These are phyloP conservation scores for Xestia sexstrigata DNA, from an alignment of 2,888 invertebrate genomes.

Conservation along the genomic window DNA sequence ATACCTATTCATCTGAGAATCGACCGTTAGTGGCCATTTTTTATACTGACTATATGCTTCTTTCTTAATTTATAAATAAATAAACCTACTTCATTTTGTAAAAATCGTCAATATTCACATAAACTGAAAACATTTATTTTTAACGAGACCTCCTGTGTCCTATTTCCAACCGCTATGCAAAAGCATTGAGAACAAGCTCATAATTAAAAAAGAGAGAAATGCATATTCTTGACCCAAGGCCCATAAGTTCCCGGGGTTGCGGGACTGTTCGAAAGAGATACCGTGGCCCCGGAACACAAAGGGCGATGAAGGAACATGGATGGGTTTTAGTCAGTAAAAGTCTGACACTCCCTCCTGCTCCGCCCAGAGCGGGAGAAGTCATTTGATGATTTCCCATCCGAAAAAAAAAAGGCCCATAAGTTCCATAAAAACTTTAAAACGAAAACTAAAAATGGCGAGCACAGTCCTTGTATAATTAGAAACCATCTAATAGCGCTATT, in stretches of 20 bases:
- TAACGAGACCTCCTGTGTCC: not conserved
- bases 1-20: not conserved
- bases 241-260: conserved; percentile 41
- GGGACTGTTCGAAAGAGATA: too few relatives aligned
- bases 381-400: too few relatives aligned
- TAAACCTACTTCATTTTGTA: not conserved
- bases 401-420: conserved; percentile 25
- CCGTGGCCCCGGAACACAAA: too few relatives aligned
- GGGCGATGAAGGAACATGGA: too few relatives aligned
- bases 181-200: not conserved
- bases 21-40: too few relatives aligned
- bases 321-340: too few relatives aligned
- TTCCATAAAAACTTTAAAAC: conserved; percentile 46
- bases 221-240: conserved; percentile 15
- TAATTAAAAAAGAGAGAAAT: conserved; percentile 10
- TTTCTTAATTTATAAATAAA: not conserved
- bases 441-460: conserved; percentile 39
- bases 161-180: not conserved
- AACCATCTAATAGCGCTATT: conserved; percentile 59
- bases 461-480: conserved; percentile 57
- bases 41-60: not conserved
- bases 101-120: not conserved
- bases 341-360: too few relatives aligned
- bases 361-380: too few relatives aligned
- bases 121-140: not conserved